Conservation (phyloP, 2,888 invertebrate species). For the Abrostola triplasia region DNA sequence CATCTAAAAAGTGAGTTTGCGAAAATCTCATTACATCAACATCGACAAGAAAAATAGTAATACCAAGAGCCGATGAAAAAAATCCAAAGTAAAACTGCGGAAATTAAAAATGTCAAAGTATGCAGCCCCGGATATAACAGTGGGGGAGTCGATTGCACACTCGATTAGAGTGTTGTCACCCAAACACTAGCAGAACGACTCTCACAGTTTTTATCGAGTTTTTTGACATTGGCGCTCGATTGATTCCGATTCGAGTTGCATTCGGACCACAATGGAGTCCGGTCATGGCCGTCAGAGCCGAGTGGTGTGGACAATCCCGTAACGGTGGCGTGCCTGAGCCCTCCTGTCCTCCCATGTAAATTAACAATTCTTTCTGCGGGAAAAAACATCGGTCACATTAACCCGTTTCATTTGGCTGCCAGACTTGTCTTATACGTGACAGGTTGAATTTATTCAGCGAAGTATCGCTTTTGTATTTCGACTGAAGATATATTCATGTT, state of each 20-base stretch:
- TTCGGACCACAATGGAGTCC: slow-evolving; percentile 71
- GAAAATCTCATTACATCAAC: neutral
- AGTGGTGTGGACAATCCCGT: slow-evolving; percentile 71
- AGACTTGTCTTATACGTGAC: slow-evolving; percentile 47
- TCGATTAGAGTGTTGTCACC: slow-evolving; percentile 73
- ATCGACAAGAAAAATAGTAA: neutral
- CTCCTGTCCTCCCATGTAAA: slow-evolving; percentile 71
- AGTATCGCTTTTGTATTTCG: neutral
- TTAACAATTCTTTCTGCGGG: slow-evolving; percentile 62
- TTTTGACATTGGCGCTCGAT: slow-evolving; percentile 77
- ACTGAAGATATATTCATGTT: neutral
- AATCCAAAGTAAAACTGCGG: slow-evolving; percentile 34
- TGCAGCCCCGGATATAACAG: slow-evolving; percentile 57
- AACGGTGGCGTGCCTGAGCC: slow-evolving; percentile 52
- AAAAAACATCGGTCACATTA: slow-evolving; percentile 58
- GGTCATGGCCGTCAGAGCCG: slow-evolving; percentile 76
- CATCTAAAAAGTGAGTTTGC: too few relatives aligned
- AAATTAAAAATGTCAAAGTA: slow-evolving; percentile 54
- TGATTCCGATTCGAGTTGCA: slow-evolving; percentile 76
- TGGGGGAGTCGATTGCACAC: slow-evolving; percentile 66
- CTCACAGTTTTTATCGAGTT: slow-evolving; percentile 78
- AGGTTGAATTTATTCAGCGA: slow-evolving; percentile 47
- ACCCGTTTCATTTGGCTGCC: slow-evolving; percentile 59
- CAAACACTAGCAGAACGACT: slow-evolving; percentile 71
- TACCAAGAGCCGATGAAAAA: neutral